Evolutionary conservation across 2,888 invertebrate species (phyloP).

Genomic region (Dioctria linearis): DNA sequence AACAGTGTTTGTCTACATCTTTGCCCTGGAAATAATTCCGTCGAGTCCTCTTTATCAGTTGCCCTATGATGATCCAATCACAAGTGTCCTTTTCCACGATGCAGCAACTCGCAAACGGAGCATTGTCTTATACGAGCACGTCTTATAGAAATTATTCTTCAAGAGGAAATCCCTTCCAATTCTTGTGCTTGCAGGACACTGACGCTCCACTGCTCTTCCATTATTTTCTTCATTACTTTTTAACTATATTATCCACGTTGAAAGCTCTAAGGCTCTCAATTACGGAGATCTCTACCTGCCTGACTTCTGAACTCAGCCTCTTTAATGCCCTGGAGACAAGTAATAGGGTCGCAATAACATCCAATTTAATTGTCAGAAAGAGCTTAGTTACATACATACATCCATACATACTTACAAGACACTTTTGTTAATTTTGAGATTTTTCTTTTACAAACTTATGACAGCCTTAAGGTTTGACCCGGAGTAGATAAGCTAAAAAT

Average conservation of each 20-base stretch:
- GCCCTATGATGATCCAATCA: slow-evolving; percentile 15
- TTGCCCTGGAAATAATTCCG: slow-evolving; percentile 8
- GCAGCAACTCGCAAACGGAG: not conserved
- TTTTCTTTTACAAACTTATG: too few relatives aligned
- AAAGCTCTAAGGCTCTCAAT: slow-evolving; percentile 24
- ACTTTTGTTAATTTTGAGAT: too few relatives aligned
- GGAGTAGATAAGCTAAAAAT: too few relatives aligned
- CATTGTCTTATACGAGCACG: slow-evolving; percentile 11
- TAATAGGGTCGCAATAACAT: slow-evolving; percentile 10
- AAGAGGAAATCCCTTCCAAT: not conserved
- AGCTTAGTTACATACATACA: not conserved
- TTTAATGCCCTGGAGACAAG: not conserved
- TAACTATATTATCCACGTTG: slow-evolving; percentile 19
- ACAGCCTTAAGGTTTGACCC: too few relatives aligned
- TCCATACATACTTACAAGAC: too few relatives aligned
- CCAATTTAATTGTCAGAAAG: slow-evolving; percentile 21
- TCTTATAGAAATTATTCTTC: slow-evolving; percentile 10
- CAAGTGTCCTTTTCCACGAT: not conserved
- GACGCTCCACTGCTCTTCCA: not conserved
- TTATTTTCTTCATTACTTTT: slow-evolving; percentile 33
- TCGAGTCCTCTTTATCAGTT: slow-evolving; percentile 13
- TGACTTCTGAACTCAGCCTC: too few relatives aligned
- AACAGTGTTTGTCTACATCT: slow-evolving; percentile 14
- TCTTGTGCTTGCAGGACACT: not conserved
- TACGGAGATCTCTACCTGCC: slow-evolving; percentile 11